Base-by-base conservation (phyloP, 2,113 vertebrate genomes). In the Sardina pilchardus region DNA sequence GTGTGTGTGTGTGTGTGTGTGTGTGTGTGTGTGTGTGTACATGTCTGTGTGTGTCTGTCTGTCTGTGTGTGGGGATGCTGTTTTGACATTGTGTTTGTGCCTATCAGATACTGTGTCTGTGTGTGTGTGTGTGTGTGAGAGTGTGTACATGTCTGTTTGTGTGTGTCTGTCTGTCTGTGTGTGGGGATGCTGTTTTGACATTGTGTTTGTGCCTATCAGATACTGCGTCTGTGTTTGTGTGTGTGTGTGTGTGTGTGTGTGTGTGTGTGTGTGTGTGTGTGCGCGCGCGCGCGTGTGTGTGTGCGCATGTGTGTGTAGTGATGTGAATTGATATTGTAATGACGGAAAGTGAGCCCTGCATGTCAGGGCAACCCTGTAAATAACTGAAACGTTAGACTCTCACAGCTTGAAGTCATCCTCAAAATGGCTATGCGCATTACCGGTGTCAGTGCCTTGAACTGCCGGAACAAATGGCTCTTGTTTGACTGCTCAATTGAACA, bases 1-100 rank as follows among this genome's bases (percentile, higher is more conserved):
- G 85, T 67, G 50, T 83, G 86, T 87, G 53, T 86, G 86, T 84
- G 82, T 87, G 78, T 87, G 84, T 67, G 86, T 82, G 78, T 86
- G 67, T 85, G 84, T 85, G 81, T 85, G 82, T 85, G 36, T 81
- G 45, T 53, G 50, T 85, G 6, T 47, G 56, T 81, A 9, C 48
- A 82, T 84, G 86, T 80, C 26, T 14, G 36, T 84, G 53, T 14
- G 39, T 83, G 39, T 39, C 17, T 56, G 59, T 63, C 3, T n/a
- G 17, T 80, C 21, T 80, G 24, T 81, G 75, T 59, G 67, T 42
- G 86, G 83, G n/a, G 12, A 4, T 83, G 63, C 7, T 71, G 63
- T 71, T 71, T 34, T 71, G 63, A 30, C n/a, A 34, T 34, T 30
- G n/a, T 71, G 26, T 71, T 71, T 71, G 63, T 71, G n/a, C 63